Conservation (phyloP, 2,888 invertebrate genomes). For the Pinctada fucata region DNA sequence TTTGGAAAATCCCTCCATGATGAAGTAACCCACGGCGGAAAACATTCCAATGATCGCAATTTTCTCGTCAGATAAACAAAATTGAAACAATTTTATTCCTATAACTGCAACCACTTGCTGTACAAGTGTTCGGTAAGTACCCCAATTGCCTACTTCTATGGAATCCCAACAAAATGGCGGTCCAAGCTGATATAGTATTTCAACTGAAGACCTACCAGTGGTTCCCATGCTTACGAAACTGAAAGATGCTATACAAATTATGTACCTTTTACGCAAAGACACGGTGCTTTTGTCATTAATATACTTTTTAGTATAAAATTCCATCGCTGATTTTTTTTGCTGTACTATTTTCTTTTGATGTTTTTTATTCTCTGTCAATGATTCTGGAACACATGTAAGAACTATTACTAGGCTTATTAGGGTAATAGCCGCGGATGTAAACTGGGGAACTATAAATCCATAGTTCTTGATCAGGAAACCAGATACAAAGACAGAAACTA, state of each 20-base stretch:
- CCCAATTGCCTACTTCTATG: constrained; percentile 46
- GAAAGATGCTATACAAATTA: constrained; percentile 40
- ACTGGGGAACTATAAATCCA: constrained; percentile 20
- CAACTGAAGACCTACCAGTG: constrained; percentile 44
- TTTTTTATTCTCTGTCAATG: neutral
- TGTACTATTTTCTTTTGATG: neutral
- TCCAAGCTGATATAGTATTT: constrained; percentile 48
- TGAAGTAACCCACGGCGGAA: constrained; percentile 36
- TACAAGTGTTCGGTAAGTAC: constrained; percentile 33
- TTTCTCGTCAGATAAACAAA: constrained; percentile 45
- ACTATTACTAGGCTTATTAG: constrained; percentile 14
- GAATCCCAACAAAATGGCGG: constrained; percentile 56
- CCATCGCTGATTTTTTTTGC: constrained; percentile 16
- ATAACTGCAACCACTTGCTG: constrained; percentile 45
- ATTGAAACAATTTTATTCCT: constrained; percentile 47
- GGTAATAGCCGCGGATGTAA: constrained; percentile 13
- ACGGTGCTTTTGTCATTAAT: constrained; percentile 1
- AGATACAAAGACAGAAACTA: constrained; percentile 16
- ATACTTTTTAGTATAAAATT: constrained; percentile 19
- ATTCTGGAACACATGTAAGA: constrained; percentile 16
- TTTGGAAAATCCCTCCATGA: constrained; percentile 41
- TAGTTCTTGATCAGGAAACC: constrained; percentile 27
- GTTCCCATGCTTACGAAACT: constrained; percentile 35
- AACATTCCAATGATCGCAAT: constrained; percentile 49
- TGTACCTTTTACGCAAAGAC: constrained; percentile 44